Percentiles rank a stretch among this genome's conserved stretches.
Evolutionary conservation across 35 echinoderm and acorn worm species (phyloP).

Genomic region (Apostichopus californicus): DNA sequence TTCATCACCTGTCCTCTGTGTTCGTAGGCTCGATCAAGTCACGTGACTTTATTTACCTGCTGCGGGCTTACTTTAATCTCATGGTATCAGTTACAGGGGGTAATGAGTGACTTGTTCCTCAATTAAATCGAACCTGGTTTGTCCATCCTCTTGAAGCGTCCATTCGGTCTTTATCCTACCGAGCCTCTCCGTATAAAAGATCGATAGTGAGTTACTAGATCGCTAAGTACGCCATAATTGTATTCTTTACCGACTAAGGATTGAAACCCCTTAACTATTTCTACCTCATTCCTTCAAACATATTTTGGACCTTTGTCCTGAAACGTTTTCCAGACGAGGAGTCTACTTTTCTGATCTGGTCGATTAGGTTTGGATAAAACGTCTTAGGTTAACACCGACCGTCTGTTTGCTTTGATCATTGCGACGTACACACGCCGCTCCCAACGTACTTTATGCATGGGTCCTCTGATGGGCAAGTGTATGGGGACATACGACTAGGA

Average conservation of each 20-base stretch:
- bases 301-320: slow-evolving; percentile 36
- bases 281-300: slow-evolving; percentile 39
- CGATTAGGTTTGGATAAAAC: slow-evolving; percentile 32
- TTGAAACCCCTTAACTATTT: slow-evolving; percentile 23
- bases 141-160: not conserved
- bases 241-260: slow-evolving; percentile 4
- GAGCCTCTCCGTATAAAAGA: not conserved
- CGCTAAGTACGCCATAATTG: slow-evolving; percentile 46
- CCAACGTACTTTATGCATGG: not conserved
- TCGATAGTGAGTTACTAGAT: slow-evolving; percentile 26
- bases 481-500: not conserved
- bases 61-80: not conserved
- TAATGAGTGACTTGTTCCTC: slow-evolving; percentile 32
- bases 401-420: slow-evolving; percentile 8
- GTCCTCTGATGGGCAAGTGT: not conserved
- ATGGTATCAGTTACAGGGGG: slow-evolving; percentile 26
- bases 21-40: not conserved
- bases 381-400: slow-evolving; percentile 24
- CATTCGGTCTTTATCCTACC: not conserved
- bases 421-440: not conserved
- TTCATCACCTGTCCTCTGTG: too few species aligned
- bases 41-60: not conserved
- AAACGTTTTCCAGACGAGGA: slow-evolving; percentile 23
- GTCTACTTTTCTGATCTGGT: slow-evolving; percentile 9
- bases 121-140: slow-evolving; percentile 35